A percentile compares a stretch with the other conserved stretches of the same genome.
phyloP scores from a whole-genome alignment of 2,888 invertebrate genomes.

The Noctua fimbriata region DNA sequence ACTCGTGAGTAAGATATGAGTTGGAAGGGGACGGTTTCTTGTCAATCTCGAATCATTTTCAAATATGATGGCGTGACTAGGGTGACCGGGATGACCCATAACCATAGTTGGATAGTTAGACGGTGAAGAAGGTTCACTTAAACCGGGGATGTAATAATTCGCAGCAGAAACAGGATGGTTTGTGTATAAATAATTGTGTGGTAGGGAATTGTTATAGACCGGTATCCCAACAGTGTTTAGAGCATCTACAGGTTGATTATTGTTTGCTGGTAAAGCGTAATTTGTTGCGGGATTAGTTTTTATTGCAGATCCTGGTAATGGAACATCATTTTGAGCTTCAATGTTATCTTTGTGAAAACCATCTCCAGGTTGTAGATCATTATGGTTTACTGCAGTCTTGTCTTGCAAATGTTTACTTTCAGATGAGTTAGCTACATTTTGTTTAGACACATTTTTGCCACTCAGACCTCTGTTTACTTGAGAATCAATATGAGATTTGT shows the following conservation, averaged over 20 bases:
- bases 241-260: conserved; percentile 39
- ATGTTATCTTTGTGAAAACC: conserved; percentile 1
- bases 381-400: neutral
- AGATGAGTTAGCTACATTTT: neutral
- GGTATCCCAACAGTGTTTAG: conserved; percentile 64
- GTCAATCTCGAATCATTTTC: conserved; percentile 37
- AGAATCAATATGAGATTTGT: neutral
- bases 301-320: conserved; percentile 39
- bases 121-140: conserved; percentile 50
- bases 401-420: conserved; percentile 8
- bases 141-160: conserved; percentile 43
- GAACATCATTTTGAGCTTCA: conserved; percentile 27
- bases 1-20: conserved; percentile 43
- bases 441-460: neutral
- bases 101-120: conserved; percentile 61
- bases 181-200: conserved; percentile 34
- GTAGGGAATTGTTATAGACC: conserved; percentile 50
- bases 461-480: neutral
- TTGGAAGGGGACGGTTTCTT: conserved; percentile 37
- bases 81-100: conserved; percentile 45
- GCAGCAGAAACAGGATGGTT: conserved; percentile 24
- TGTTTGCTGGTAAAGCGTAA: conserved; percentile 20
- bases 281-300: conserved; percentile 22
- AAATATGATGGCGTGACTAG: conserved; percentile 53
- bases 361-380: neutral